Percentiles rank a stretch among this genome's conserved stretches.
Conservation (phyloP, 2,888 invertebrate genomes). For the Maniola hyperantus region DNA sequence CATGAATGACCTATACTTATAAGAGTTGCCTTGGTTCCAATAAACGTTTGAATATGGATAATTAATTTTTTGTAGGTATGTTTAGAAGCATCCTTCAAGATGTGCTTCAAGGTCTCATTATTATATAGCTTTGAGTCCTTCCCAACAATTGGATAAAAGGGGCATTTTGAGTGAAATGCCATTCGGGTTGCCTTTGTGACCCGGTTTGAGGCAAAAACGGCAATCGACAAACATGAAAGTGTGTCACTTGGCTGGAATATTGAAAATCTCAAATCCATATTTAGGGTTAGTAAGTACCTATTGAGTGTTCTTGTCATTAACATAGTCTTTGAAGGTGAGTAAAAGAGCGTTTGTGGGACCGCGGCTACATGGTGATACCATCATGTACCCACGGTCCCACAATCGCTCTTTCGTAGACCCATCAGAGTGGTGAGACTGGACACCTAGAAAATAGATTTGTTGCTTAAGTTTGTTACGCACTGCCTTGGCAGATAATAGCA, state of each 20-base stretch:
- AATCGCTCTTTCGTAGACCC: too few relatives aligned
- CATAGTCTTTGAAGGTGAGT: neutral
- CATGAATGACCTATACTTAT: neutral
- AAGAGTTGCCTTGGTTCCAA: neutral
- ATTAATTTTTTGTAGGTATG: constrained; percentile 33
- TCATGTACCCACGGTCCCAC: too few relatives aligned
- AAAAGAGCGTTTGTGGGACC: neutral
- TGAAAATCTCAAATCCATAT: constrained; percentile 57
- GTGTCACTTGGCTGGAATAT: constrained; percentile 67
- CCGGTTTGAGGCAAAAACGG: constrained; percentile 54
- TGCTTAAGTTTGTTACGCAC: too few relatives aligned
- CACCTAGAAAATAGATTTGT: too few relatives aligned
- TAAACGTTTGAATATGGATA: neutral
- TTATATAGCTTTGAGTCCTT: constrained; percentile 48
- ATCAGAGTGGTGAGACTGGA: too few relatives aligned
- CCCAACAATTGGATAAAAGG: constrained; percentile 66
- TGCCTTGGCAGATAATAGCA: too few relatives aligned
- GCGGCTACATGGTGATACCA: too few relatives aligned
- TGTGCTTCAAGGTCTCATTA: constrained; percentile 41
- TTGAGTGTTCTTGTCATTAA: neutral
- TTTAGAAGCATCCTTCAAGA: constrained; percentile 36
- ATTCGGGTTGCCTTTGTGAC: constrained; percentile 55
- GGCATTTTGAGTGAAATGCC: constrained; percentile 59
- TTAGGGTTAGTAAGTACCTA: neutral
- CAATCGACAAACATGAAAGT: constrained; percentile 62